Base-by-base conservation (phyloP, 2,113 vertebrate genomes). In the Campylomormyrus tamandua region DNA sequence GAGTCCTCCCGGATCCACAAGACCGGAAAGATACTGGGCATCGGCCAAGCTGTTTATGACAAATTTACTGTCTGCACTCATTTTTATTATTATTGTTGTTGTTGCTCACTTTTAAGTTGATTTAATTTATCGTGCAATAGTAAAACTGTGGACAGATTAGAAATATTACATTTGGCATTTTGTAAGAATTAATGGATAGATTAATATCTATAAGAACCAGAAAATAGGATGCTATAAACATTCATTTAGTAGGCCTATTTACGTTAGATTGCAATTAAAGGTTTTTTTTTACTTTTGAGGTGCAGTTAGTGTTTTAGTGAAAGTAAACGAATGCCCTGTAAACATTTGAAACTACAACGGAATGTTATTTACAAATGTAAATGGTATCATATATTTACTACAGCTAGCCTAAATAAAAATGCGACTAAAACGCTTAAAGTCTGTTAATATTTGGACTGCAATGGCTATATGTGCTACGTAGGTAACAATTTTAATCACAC, bases 11-110 rank as follows among this genome's bases (percentile, higher is more conserved):
- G 52, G 45, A 90, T 42, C 56, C 87, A 89, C 87, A 15, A 94
- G 94, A 95, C 95, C 95, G 95, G 95, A 96, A 96, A 95, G 92
- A 92, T 93, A 90, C 88, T 89, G 19, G 89, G 87, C 89, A 58
- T 42, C 52, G 87, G 87, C 53, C 77, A 58, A 90, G 46, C 90
- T 62, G 74, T 70, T 88, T 85, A 50, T 42, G 87, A 90, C 80
- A 50, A 87, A 58, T 45, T 50, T 85, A 19, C 5, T 13, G 52
- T 7, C 17, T 50, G 62, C 9, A 39, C 7, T 83, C 27, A 74
- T 35, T 17, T 35, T 77, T 17, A 35, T 39, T 17, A 5, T 39
- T 42, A 6, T 7, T 77, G 3, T 77, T 77, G 31, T 77, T 77
- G 11, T 17, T 77, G 11, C 35, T 74, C 13, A 35, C 31, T 13